phyloP scores from a whole-genome alignment of 2,888 invertebrate genomes.

The Drosophila melanocephala region DNA sequence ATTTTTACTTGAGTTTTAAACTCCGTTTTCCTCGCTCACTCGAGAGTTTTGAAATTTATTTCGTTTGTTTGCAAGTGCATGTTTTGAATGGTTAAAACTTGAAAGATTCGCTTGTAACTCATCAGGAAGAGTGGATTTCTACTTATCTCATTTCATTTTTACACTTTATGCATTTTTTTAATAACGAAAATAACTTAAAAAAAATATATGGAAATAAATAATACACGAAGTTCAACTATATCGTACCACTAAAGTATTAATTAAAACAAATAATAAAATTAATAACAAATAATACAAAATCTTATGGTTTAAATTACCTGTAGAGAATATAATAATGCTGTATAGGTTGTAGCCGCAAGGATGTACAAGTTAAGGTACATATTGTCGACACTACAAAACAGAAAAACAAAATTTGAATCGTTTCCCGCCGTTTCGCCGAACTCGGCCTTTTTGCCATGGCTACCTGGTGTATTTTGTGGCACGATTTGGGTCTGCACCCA shows the following conservation, averaged over 20 bases:
- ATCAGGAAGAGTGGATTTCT: not conserved
- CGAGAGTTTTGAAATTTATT: not conserved
- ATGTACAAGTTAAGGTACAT: not conserved
- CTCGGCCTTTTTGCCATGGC: not conserved
- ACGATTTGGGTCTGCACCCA: not conserved
- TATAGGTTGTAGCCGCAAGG: no score
- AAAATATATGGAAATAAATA: not conserved
- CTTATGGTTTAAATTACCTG: not conserved
- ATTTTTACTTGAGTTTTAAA: constrained; percentile 9
- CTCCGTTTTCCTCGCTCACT: not conserved
- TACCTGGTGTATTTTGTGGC: not conserved
- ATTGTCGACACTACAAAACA: not conserved
- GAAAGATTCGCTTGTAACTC: not conserved
- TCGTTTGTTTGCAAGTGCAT: not conserved
- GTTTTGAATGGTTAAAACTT: not conserved
- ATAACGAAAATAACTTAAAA: not conserved
- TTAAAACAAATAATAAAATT: not conserved
- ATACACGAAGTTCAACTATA: not conserved
- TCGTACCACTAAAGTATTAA: not conserved
- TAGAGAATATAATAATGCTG: not conserved
- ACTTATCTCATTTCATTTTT: not conserved
- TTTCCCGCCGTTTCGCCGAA: not conserved
- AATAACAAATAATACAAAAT: not conserved
- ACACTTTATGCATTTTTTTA: not conserved
- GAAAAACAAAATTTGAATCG: not conserved